Evolutionary conservation across 1,140 invertebrate genomes (phyloP).

Genomic region (Teleopsis dalmanni): DNA sequence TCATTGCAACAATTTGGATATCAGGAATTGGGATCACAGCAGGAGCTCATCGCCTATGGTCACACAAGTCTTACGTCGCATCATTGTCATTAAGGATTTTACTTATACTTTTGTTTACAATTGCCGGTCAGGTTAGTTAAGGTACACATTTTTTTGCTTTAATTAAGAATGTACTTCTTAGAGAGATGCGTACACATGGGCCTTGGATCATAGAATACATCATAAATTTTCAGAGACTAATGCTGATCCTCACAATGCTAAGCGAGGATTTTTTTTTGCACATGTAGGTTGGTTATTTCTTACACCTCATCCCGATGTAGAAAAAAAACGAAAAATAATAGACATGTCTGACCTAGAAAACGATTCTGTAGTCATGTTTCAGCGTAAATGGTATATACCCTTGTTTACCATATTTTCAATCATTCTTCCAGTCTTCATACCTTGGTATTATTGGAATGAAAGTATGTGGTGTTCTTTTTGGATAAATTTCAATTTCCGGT

Average conservation of each 20-base stretch:
- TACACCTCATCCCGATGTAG: constrained; percentile 70
- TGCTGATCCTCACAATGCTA: constrained; percentile 74
- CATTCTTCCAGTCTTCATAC: constrained; percentile 67
- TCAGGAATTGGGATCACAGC: constrained; percentile 67
- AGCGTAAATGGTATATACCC: constrained; percentile 68
- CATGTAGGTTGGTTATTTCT: constrained; percentile 74
- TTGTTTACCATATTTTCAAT: constrained; percentile 72
- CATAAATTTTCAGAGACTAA: constrained; percentile 77
- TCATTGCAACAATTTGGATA: constrained; percentile 46
- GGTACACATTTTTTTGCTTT: background rate
- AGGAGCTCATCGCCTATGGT: constrained; percentile 77
- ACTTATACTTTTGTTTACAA: constrained; percentile 58
- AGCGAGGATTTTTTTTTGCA: constrained; percentile 72
- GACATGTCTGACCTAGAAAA: constrained; percentile 75
- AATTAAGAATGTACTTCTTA: constrained; percentile 26
- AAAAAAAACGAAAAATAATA: constrained; percentile 65
- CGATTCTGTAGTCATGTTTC: constrained; percentile 80
- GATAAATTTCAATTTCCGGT: constrained; percentile 74
- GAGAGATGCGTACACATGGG: constrained; percentile 70
- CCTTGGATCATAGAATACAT: constrained; percentile 72
- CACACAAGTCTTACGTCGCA: constrained; percentile 77
- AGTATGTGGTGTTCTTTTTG: constrained; percentile 69
- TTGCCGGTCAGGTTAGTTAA: constrained; percentile 57
- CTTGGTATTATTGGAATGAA: constrained; percentile 80
- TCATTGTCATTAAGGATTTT: constrained; percentile 63